Percentiles rank a stretch among this genome's conserved stretches.
These are phyloP conservation scores for Lepisosteus osseus DNA, from an alignment of 2,113 vertebrate species.

Conservation along the genomic window DNA sequence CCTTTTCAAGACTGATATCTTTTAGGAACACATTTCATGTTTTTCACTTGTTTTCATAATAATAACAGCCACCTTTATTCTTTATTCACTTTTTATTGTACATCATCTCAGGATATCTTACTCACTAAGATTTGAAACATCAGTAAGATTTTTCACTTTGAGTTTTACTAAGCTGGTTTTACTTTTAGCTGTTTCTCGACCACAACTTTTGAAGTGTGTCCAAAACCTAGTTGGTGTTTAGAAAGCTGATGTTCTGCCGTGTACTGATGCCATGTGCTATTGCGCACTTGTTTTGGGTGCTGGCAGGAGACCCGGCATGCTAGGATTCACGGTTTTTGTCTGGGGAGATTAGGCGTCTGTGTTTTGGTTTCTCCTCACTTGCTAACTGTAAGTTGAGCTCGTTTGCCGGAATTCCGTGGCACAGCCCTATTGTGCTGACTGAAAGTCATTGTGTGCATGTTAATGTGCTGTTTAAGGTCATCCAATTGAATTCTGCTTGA, in stretches of 20 bases:
- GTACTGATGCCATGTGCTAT: not conserved
- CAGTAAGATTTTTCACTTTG: too few species aligned
- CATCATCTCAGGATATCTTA: too few species aligned
- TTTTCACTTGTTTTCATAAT: too few species aligned
- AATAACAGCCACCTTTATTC: too few species aligned
- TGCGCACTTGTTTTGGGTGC: not conserved
- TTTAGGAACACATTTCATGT: too few species aligned
- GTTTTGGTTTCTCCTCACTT: not conserved
- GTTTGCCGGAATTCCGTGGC: not conserved
- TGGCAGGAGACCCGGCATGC: not conserved
- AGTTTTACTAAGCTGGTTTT: too few species aligned
- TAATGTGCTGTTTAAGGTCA: not conserved
- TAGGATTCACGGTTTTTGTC: not conserved
- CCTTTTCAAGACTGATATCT: too few species aligned
- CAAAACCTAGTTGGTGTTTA: not conserved
- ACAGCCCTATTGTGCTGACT: conserved; percentile 6
- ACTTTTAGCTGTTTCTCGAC: not conserved
- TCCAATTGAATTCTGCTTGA: not conserved
- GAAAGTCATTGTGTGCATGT: conserved; percentile 10
- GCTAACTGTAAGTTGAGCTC: not conserved
- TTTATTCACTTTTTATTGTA: too few species aligned
- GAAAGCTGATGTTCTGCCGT: not conserved
- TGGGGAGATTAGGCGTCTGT: conserved; percentile 2
- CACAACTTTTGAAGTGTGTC: not conserved
- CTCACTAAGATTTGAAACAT: too few species aligned